phyloP scores from a whole-genome alignment of 1,140 invertebrate species.

The Contarinia nasturtii region DNA sequence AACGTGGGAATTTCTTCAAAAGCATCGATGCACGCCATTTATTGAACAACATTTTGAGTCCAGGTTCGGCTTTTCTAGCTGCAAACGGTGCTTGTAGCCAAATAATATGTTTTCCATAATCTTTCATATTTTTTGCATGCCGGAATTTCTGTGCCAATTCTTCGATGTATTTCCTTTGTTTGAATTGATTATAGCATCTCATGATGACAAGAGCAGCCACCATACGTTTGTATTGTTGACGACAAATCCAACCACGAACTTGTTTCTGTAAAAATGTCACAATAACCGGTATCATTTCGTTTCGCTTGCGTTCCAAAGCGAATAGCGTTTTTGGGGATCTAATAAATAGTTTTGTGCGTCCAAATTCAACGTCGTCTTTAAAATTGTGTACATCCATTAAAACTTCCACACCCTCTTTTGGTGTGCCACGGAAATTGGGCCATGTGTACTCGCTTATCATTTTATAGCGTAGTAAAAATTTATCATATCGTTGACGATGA shows the following conservation, averaged over 20 bases:
- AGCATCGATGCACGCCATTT: constrained; percentile 79
- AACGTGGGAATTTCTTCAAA: constrained; percentile 54
- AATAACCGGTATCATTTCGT: constrained; percentile 66
- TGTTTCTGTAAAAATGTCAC: constrained; percentile 86
- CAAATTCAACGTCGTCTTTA: constrained; percentile 72
- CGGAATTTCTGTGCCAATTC: constrained; percentile 42
- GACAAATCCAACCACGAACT: constrained; percentile 67
- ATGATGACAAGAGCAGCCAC: constrained; percentile 68
- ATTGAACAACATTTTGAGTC: constrained; percentile 31
- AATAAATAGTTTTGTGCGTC: constrained; percentile 90
- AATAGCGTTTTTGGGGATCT: constrained; percentile 78
- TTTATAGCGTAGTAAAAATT: constrained; percentile 77
- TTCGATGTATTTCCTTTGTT: constrained; percentile 58
- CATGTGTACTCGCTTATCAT: constrained; percentile 87
- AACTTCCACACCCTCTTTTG: constrained; percentile 64
- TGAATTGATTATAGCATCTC: constrained; percentile 64
- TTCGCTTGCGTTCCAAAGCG: constrained; percentile 61
- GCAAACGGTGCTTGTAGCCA: constrained; percentile 67
- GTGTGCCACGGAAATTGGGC: constrained; percentile 71
- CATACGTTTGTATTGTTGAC: constrained; percentile 65
- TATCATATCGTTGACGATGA: constrained; percentile 73
- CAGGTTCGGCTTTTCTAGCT: constrained; percentile 30
- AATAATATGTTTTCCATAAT: constrained; percentile 57
- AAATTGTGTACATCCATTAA: constrained; percentile 67
- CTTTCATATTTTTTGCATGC: constrained; percentile 33